phyloP scores from a whole-genome alignment of 2,113 vertebrate genomes.

The Oryzias javanicus region DNA sequence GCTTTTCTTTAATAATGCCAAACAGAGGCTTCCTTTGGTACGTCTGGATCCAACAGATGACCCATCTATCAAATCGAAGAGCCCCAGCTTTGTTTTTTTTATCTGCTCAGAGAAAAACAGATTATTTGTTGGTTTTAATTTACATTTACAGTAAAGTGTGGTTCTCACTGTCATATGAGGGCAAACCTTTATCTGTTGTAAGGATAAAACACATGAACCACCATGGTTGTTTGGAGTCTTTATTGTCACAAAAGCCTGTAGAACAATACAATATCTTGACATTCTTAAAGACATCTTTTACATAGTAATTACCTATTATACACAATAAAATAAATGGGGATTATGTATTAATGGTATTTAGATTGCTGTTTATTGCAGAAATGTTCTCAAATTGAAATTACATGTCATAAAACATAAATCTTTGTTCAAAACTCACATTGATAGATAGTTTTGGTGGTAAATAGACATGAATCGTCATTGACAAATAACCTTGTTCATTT shows the following conservation, averaged over 20 bases:
- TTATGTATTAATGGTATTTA: conserved; percentile 10
- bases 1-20: neutral
- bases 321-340: neutral
- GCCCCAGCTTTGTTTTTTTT: conserved; percentile 10
- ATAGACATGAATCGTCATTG: too few species aligned
- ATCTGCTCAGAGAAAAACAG: neutral
- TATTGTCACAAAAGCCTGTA: conserved; percentile 49
- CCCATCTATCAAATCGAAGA: conserved; percentile 1
- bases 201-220: conserved; percentile 21
- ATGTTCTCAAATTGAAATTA: too few species aligned
- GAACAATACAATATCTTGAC: conserved; percentile 9
- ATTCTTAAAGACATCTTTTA: neutral
- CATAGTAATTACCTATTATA: conserved; percentile 2
- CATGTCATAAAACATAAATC: too few species aligned
- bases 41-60: conserved; percentile 28
- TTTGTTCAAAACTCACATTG: too few species aligned
- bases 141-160: too few species aligned
- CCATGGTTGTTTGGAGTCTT: conserved; percentile 41
- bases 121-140: too few species aligned
- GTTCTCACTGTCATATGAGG: too few species aligned
- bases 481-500: too few species aligned
- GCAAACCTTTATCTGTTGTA: neutral
- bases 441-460: too few species aligned
- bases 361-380: too few species aligned
- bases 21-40: neutral